Percentiles rank a stretch among this genome's conserved stretches.
Evolutionary conservation across 2,113 vertebrate species (phyloP).

Genomic region (Capra hircus): DNA sequence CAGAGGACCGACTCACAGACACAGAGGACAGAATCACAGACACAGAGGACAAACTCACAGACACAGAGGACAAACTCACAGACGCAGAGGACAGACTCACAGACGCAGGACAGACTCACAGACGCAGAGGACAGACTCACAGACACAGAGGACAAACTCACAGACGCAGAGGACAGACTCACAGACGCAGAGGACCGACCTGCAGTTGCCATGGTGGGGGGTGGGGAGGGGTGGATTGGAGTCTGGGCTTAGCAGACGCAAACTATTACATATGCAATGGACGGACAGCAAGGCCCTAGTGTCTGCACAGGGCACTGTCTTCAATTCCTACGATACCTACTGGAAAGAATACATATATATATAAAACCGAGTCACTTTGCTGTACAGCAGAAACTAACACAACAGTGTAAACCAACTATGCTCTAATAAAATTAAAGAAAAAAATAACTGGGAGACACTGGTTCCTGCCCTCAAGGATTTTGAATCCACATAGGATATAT

Average conservation of each 20-base stretch:
- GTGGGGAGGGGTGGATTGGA: neutral
- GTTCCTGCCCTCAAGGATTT: neutral
- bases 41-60: neutral
- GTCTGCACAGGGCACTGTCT: neutral
- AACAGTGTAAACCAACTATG: neutral
- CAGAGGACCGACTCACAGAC: no score
- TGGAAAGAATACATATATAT: neutral
- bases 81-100: neutral
- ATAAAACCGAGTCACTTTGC: neutral
- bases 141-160: neutral
- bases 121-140: neutral
- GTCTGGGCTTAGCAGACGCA: neutral
- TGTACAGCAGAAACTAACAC: neutral
- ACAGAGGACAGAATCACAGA: neutral
- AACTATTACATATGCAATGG: neutral
- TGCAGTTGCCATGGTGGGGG: neutral
- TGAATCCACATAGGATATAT: neutral
- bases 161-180: no score
- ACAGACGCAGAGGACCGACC: neutral
- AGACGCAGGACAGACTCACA: no score
- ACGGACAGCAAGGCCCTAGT: neutral
- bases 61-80: neutral
- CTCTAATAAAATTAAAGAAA: neutral
- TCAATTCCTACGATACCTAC: neutral
- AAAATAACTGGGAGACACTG: neutral